A percentile compares a stretch with the other conserved stretches of the same genome.
Evolutionary conservation across 2,113 vertebrate species (phyloP).

Genomic region (Brevimyrus niger): DNA sequence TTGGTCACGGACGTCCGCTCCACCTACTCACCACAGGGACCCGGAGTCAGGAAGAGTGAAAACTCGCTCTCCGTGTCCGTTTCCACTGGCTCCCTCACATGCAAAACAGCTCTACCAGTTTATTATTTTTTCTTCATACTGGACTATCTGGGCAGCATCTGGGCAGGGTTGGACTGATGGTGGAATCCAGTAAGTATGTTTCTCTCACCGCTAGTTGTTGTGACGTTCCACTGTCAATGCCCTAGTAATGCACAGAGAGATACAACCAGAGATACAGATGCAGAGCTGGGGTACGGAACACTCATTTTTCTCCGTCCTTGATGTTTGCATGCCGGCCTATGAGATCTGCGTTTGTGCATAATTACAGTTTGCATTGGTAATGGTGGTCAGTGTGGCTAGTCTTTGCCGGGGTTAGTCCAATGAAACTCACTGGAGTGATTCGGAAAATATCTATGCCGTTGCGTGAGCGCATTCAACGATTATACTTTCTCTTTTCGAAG

Average conservation of each 20-base stretch:
- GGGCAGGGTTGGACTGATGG: background rate
- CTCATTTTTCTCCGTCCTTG: background rate
- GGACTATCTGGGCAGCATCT: background rate
- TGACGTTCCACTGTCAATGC: background rate
- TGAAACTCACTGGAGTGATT: background rate
- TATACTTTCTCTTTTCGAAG: background rate
- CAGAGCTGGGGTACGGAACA: background rate
- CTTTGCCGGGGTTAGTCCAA: background rate
- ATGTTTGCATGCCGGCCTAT: background rate
- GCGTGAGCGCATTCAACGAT: background rate
- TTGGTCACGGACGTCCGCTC: slow-evolving; percentile 44
- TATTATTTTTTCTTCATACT: background rate
- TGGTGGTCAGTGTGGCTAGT: background rate
- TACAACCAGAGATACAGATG: background rate
- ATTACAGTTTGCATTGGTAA: background rate
- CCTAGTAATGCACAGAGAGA: background rate
- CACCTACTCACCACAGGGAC: slow-evolving; percentile 35
- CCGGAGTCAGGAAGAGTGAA: background rate
- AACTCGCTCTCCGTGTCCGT: background rate
- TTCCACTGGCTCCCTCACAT: background rate
- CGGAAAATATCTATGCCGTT: background rate
- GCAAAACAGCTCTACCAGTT: background rate
- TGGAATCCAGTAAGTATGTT: background rate
- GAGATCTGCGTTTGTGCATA: background rate
- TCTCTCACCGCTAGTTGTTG: background rate